Base-by-base conservation (phyloP, 2,888 invertebrate species). In the Hemicrepidius hirtus region DNA sequence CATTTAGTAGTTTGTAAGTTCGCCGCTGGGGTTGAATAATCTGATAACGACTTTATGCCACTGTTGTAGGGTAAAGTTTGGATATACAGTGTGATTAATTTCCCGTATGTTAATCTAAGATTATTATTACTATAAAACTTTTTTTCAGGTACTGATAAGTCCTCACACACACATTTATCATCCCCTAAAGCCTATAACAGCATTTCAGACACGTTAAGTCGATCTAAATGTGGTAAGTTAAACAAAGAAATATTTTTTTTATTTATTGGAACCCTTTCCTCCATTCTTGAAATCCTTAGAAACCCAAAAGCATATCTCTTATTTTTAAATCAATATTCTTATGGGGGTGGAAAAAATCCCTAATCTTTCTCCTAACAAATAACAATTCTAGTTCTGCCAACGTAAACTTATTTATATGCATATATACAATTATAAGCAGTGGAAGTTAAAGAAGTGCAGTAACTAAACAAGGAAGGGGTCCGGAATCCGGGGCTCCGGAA, bases 181-280 rank as follows among this genome's bases (percentile, higher is more conserved):
- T 80, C 83, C 12, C 81, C 85, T 10, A 85, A 85, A 80, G 76
- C 82, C 41, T 85, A 85, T 79, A 85, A 84, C 78, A 83, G 84
- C 71, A 80, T 85, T 72, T 81, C 84, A 46, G 85, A 85, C 73
- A 82, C 83, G 55, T 79, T 85, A 65, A 82, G 81, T 75, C 79
- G 85, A 77, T 81, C 82, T 41, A 85, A 85, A 82, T 85, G 85
- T 81, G 85, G 85, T 85, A 81, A 85, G 85, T 84, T 9, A 5
- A 32, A 32, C n/a, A 24, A 24, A 24, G 24, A 24, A 24, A 24
- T 24, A 24, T 3, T 24, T 2, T 24, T 24, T n/a, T n/a, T n/a
- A n/a, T n/a, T n/a, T n/a, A n/a, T n/a, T n/a, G n/a, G n/a, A n/a
- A n/a, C n/a, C n/a, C n/a, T n/a, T n/a, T n/a, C n/a, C n/a, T n/a